Evolutionary conservation across 2,888 invertebrate species (phyloP).

Genomic region (Thyatira batis): DNA sequence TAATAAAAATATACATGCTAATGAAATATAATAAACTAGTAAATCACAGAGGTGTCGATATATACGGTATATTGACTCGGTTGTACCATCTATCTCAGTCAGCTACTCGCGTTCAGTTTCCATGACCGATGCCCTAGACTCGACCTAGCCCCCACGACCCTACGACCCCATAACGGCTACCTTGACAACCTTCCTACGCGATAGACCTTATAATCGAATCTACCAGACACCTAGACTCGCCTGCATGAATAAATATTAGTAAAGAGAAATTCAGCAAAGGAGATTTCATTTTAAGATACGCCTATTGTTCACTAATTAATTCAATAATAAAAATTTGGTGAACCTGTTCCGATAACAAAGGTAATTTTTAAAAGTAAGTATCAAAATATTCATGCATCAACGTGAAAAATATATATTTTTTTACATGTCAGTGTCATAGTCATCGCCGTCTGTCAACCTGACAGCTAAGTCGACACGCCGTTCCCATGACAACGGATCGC

Average conservation of each 20-base stretch:
- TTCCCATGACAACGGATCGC: constrained; percentile 47
- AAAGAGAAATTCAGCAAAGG: neutral
- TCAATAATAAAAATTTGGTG: too few species aligned
- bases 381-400: neutral
- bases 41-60: neutral
- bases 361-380: neutral
- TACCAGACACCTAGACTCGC: neutral
- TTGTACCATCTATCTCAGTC: neutral
- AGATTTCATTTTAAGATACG: too few species aligned
- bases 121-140: neutral
- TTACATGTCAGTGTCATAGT: constrained; percentile 1
- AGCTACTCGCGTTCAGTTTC: neutral
- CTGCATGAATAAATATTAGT: neutral
- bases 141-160: neutral
- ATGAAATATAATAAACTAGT: too few species aligned
- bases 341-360: neutral
- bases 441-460: constrained; percentile 39
- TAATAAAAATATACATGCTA: too few species aligned
- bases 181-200: neutral
- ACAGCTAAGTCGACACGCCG: constrained; percentile 41
- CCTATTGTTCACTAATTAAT: too few species aligned
- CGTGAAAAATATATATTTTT: constrained; percentile 4
- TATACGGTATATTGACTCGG: neutral
- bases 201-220: neutral
- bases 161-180: neutral